phyloP scores from a whole-genome alignment of 2,888 invertebrate species.

The Drosophila rubida region DNA sequence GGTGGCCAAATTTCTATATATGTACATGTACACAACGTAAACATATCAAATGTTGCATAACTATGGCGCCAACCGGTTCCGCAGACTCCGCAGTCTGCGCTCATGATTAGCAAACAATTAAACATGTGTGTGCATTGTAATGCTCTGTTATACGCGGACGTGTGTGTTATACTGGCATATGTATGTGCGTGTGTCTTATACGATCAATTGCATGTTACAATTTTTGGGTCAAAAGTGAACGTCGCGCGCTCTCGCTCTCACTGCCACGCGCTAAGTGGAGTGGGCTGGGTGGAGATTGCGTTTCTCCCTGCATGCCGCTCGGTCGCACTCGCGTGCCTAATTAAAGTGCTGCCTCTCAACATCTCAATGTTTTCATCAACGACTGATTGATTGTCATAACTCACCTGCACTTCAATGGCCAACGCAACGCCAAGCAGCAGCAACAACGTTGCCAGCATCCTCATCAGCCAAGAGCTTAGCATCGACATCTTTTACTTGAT shows the following conservation, averaged over 20 bases:
- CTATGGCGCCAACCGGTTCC: conserved; percentile 62
- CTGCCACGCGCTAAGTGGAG: conserved; percentile 30
- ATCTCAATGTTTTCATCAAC: conserved; percentile 14
- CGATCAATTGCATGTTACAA: conserved; percentile 72
- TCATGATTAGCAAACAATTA: conserved; percentile 67
- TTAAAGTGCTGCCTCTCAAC: conserved; percentile 18
- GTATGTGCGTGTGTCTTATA: conserved; percentile 6
- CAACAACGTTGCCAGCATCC: conserved; percentile 37
- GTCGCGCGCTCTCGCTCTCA: conserved; percentile 48
- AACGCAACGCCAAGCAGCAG: conserved; percentile 49
- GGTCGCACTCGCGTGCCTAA: conserved; percentile 15
- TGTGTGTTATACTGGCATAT: not conserved
- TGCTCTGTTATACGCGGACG: conserved; percentile 1
- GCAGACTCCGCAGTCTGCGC: conserved; percentile 38
- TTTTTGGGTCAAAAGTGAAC: conserved; percentile 85
- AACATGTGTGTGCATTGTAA: conserved; percentile 36
- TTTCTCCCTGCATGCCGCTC: conserved; percentile 10
- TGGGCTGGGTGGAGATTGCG: conserved; percentile 32
- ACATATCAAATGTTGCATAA: conserved; percentile 62
- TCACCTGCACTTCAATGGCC: conserved; percentile 76
- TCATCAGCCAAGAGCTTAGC: conserved; percentile 4
- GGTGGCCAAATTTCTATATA: conserved; percentile 80
- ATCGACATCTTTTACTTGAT: conserved; percentile 24
- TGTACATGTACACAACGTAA: conserved; percentile 17
- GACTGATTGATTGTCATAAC: conserved; percentile 30